A percentile compares a stretch with the other conserved stretches of the same genome.
Evolutionary conservation across 1,140 invertebrate species (phyloP).

Genomic region (Parapsyche elsis): DNA sequence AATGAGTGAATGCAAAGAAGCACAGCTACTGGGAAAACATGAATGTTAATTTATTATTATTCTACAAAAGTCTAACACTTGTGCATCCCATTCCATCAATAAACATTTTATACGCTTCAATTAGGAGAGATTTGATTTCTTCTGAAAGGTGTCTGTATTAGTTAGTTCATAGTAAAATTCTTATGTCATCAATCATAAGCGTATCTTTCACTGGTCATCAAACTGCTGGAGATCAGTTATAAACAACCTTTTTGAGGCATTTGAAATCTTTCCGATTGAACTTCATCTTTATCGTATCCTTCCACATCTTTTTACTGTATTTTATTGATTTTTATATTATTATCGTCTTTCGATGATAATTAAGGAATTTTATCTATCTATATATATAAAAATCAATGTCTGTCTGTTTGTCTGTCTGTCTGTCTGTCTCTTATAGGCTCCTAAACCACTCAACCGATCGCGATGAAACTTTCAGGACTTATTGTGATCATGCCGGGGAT

Average conservation of each 20-base stretch:
- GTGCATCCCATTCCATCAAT: neutral
- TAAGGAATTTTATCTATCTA: too few species aligned
- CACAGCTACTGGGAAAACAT: constrained; percentile 25
- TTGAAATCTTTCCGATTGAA: too few species aligned
- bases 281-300: too few species aligned
- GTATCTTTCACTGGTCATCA: constrained; percentile 12
- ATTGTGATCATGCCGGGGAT: too few species aligned
- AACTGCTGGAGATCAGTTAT: neutral
- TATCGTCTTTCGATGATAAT: too few species aligned
- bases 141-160: neutral
- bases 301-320: too few species aligned
- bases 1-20: constrained; percentile 42
- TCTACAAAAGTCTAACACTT: neutral
- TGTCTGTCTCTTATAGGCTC: too few species aligned
- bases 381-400: too few species aligned
- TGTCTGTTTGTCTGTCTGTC: too few species aligned
- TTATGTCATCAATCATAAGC: constrained; percentile 34
- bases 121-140: constrained; percentile 2
- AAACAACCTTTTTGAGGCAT: constrained; percentile 1
- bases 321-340: too few species aligned
- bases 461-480: too few species aligned
- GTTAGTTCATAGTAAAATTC: constrained; percentile 30
- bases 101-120: neutral
- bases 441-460: too few species aligned
- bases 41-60: constrained; percentile 12